phyloP scores from a whole-genome alignment of 2,888 invertebrate genomes.

The Thymelicus acteon region DNA sequence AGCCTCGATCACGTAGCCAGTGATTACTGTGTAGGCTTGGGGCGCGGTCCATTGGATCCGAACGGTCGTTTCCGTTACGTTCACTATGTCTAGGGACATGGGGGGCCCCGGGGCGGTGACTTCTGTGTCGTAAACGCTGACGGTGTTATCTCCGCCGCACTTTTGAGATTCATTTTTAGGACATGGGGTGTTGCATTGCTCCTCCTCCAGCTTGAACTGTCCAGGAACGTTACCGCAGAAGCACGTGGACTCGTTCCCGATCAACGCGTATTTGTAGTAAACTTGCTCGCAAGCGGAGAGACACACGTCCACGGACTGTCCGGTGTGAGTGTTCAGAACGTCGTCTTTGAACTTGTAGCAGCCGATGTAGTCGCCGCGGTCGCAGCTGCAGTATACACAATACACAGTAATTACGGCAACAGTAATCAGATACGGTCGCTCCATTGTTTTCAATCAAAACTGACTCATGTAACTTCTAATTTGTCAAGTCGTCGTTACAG shows the following conservation, averaged over 20 bases:
- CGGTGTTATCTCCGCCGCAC: slow-evolving; percentile 88
- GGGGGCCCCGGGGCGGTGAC: slow-evolving; percentile 89
- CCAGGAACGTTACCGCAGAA: slow-evolving; percentile 76
- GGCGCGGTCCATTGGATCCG: slow-evolving; percentile 85
- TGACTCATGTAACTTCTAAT: slow-evolving; percentile 50
- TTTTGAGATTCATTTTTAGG: slow-evolving; percentile 84
- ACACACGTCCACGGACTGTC: slow-evolving; percentile 77
- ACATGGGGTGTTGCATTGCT: slow-evolving; percentile 85
- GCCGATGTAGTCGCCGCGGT: slow-evolving; percentile 76
- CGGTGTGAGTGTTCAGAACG: slow-evolving; percentile 73
- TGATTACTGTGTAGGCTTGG: slow-evolving; percentile 79
- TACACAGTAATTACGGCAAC: slow-evolving; percentile 9
- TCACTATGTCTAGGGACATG: slow-evolving; percentile 81
- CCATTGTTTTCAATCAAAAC: slow-evolving; percentile 65
- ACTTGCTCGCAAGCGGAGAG: slow-evolving; percentile 76
- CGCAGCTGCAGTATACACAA: slow-evolving; percentile 48
- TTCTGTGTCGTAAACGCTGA: slow-evolving; percentile 89
- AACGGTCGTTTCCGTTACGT: slow-evolving; percentile 87
- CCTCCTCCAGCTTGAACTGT: slow-evolving; percentile 68
- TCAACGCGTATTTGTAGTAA: slow-evolving; percentile 75
- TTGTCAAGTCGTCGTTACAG: background rate
- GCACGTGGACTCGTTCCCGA: slow-evolving; percentile 75
- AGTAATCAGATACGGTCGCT: slow-evolving; percentile 48
- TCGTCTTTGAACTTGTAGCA: slow-evolving; percentile 70
- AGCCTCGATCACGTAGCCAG: slow-evolving; percentile 84